Evolutionary conservation across 2,888 invertebrate species (phyloP).

Genomic region (Agriopis leucophaearia): DNA sequence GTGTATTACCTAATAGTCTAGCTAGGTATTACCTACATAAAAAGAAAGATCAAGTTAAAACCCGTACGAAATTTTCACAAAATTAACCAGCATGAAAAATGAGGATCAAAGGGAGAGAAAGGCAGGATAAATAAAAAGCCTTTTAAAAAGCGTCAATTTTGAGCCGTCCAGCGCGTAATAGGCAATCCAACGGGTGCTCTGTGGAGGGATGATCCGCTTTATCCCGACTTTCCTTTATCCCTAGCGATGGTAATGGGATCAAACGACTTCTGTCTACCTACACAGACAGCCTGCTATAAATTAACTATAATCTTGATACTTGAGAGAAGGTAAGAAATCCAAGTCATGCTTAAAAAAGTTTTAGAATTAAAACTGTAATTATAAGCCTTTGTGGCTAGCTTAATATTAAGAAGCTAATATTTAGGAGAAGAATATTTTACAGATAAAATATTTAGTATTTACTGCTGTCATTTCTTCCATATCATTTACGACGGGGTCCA

Average conservation of each 20-base stretch:
- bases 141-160: slow-evolving; percentile 29
- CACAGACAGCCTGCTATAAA: background rate
- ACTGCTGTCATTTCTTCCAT: no score
- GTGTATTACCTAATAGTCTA: no score
- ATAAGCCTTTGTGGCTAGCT: no score
- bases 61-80: background rate
- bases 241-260: slow-evolving; percentile 36
- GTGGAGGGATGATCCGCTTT: slow-evolving; percentile 39
- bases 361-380: no score
- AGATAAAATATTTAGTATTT: no score
- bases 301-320: background rate
- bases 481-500: no score
- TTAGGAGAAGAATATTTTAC: no score
- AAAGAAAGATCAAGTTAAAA: background rate
- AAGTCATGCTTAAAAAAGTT: no score
- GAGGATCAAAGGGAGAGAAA: slow-evolving; percentile 17
- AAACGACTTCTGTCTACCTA: slow-evolving; percentile 18
- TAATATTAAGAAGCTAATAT: no score
- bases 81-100: slow-evolving; percentile 22
- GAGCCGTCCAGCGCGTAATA: slow-evolving; percentile 31
- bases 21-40: background rate
- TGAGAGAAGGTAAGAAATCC: no score
- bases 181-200: slow-evolving; percentile 38
- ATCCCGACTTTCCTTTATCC: slow-evolving; percentile 26
- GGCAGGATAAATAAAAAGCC: slow-evolving; percentile 32